Base-by-base conservation (phyloP, 2,797 vertebrate genomes). In the Catharus ustulatus region DNA sequence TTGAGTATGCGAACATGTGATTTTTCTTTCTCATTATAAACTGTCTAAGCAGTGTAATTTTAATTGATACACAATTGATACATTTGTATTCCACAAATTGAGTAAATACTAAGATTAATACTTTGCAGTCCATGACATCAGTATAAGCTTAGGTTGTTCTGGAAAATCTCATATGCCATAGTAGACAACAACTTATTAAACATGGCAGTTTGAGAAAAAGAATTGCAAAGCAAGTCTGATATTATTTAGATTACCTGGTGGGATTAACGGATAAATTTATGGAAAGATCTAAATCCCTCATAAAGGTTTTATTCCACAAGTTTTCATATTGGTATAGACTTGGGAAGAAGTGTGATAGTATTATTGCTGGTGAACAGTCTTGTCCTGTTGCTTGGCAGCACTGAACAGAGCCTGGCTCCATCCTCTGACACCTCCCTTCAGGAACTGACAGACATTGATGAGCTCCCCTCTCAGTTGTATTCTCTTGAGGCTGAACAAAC, bases 1-100 rank as follows among this genome's bases (percentile, higher is more conserved):
- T 78, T 81, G 90, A 94, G 62, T 90, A 89, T 94, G 87, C 85
- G 88, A 96, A 84, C 67, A 67, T 86, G 92, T 92, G 87, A 97
- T 96, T 85, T 93, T 89, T 92, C 66, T 92, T 95, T 87, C 59
- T 91, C 83, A 73, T 93, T 96, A 90, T 71, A 74, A 93, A 91
- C 45, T 87, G 57, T 84, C 62, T 95, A 88, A 91, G 84, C 76
- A 86, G 74, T 94, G 91, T 96, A 89, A 82, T 90, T 89, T 87
- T 89, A 95, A 92, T 78, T 85, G 84, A 94, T 89, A 85, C 63
- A 85, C 16, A 93, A 68, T 67, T 59, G 52, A 63, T 92, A 87
- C 34, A 72, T 96, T 95, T 80, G 55, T 93, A 62, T 89, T 73
- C 34, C 38, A 34, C n/a, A 89, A 85, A 93, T 67, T 86, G 69